Percentiles rank a stretch among this genome's conserved stretches.
phyloP scores from a whole-genome alignment of 2,888 invertebrate species.

The Cheilosia soror region DNA sequence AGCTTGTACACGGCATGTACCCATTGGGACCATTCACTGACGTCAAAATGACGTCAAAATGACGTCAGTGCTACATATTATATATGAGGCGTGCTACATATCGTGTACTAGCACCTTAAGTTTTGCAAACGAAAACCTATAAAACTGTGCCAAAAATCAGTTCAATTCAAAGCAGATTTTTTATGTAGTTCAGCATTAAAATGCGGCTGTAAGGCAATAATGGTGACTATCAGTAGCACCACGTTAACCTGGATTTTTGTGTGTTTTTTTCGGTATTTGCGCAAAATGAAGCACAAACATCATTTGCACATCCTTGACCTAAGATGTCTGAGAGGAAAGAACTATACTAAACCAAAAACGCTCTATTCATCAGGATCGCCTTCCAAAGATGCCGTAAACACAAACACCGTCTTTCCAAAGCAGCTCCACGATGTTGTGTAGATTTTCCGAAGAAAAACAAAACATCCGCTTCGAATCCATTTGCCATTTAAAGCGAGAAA shows the following conservation, averaged over 20 bases:
- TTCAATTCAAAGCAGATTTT: no score
- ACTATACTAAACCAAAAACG: constrained; percentile 16
- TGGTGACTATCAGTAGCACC: neutral
- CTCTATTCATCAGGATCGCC: constrained; percentile 20
- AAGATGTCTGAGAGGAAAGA: constrained; percentile 24
- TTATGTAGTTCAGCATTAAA: no score
- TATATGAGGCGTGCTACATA: no score
- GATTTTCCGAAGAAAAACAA: constrained; percentile 52
- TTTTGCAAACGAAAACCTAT: no score
- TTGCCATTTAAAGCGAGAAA: constrained; percentile 49
- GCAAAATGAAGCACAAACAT: constrained; percentile 42
- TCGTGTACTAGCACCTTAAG: no score
- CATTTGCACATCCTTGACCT: constrained; percentile 64
- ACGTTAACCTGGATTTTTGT: neutral
- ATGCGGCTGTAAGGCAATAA: no score
- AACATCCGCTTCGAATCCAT: constrained; percentile 60
- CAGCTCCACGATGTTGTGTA: neutral
- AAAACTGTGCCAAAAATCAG: no score
- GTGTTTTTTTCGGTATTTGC: neutral
- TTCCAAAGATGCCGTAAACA: constrained; percentile 42
- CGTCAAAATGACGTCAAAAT: no score
- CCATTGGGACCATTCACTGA: no score
- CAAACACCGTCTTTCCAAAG: constrained; percentile 34
- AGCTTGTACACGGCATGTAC: no score
- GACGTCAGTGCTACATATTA: no score